Evolutionary conservation across 2,113 vertebrate genomes (phyloP).

Genomic region (Scalopus aquaticus): DNA sequence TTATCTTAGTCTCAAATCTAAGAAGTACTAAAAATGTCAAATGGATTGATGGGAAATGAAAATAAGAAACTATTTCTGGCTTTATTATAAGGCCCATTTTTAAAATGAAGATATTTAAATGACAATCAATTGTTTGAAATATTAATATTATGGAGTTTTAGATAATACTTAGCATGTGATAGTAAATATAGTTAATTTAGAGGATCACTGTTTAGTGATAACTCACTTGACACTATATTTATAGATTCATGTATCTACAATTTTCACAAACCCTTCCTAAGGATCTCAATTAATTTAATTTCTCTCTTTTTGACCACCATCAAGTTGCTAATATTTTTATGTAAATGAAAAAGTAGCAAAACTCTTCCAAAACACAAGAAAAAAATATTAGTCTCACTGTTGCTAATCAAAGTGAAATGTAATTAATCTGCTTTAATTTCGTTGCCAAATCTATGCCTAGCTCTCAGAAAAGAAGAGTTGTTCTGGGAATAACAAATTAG

Average conservation of each 20-base stretch:
- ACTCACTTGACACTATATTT: not conserved
- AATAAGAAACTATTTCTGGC: slow-evolving; percentile 55
- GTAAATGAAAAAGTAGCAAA: not conserved
- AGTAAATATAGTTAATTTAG: slow-evolving; percentile 31
- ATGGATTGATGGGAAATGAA: slow-evolving; percentile 59
- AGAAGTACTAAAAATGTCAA: slow-evolving; percentile 60
- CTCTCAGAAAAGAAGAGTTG: not conserved
- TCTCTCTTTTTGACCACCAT: not conserved
- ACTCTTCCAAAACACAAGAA: not conserved
- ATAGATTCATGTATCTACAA: not conserved
- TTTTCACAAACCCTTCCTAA: not conserved
- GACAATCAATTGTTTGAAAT: slow-evolving; percentile 28
- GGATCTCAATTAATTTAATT: not conserved
- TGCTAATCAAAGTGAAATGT: not conserved
- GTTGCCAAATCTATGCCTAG: not conserved
- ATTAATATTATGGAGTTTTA: slow-evolving; percentile 38
- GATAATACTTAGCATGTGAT: slow-evolving; percentile 3
- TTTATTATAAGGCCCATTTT: slow-evolving; percentile 25
- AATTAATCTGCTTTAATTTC: not conserved
- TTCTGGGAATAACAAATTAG: not conserved
- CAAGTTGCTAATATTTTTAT: slow-evolving; percentile 21
- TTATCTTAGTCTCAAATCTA: slow-evolving; percentile 24
- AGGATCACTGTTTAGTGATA: slow-evolving; percentile 27
- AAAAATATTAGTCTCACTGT: not conserved
- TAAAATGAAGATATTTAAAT: slow-evolving; percentile 37